Evolutionary conservation across 37 sponge, comb jelly and placozoan species (phyloP), one percentile per base, ranked within the genome.

Genomic region (Halichondria panicea): DNA sequence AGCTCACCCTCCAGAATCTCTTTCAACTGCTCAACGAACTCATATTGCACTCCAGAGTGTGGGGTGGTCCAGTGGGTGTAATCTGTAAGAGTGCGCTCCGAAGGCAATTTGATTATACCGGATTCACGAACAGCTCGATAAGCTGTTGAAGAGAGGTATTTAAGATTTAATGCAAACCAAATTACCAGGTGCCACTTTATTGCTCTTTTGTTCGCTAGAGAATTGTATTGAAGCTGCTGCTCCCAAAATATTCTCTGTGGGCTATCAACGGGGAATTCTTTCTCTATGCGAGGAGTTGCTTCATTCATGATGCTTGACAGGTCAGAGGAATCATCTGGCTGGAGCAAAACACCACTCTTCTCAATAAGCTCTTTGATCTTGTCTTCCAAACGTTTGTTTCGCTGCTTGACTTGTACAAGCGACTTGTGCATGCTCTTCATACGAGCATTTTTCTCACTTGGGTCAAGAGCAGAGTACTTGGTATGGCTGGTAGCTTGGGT

Each of bases 171-270:
- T 4, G 63, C 63, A 30, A 62, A 62, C 4, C 63, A 18, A 1
- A 62, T 30, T 2, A 62, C 34, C 35, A 62, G 63, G 7, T 62
- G 63, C 63, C 34, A 62, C n/a, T 42, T 35, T 61, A 59, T 74
- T 28, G 57, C 61, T 59, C 61, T 74, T 30, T 74, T 74, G 75
- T 22, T 18, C 4, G 34, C 38, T n/a, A 74, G 43, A 2, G 9
- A 13, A 39, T 74, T 57, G 60, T 60, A 74, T 42, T 59, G 22
- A 18, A 38, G 38, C 60, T 74, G 75, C 60, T 74, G 60, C 18
- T 74, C 60, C 75, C 75, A 74, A 21, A 74, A 74, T 24, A 74
- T 22, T 57, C 43, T 34, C 37, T 72, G 74, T 7, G 58, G 40
- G 21, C 36, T 56, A 28, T 57, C 2, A 18, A 0, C 1, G 4